Percentiles rank a stretch among this genome's conserved stretches.
Evolutionary conservation across 2,888 invertebrate genomes (phyloP).

Genomic region (Rosalia funebris): DNA sequence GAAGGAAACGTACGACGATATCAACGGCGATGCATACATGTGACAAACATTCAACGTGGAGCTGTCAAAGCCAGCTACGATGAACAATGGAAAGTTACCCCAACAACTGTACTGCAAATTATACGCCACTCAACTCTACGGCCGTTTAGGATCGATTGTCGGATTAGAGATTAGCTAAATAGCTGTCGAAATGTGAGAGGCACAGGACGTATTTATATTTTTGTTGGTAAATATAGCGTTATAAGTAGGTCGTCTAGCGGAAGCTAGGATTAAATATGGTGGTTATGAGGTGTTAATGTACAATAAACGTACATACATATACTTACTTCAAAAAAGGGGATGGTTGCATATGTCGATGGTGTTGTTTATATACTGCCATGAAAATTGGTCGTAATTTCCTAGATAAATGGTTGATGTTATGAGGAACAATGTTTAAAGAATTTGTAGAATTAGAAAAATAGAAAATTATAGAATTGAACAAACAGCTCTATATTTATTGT

Average conservation of each 20-base stretch:
- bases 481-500: no score
- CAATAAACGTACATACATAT: neutral
- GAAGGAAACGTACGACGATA: slow-evolving; percentile 39
- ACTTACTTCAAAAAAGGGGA: no score
- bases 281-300: slow-evolving; percentile 3
- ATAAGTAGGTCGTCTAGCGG: slow-evolving; percentile 14
- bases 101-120: slow-evolving; percentile 63
- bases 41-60: slow-evolving; percentile 61
- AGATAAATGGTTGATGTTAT: no score
- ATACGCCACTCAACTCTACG: slow-evolving; percentile 56
- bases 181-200: slow-evolving; percentile 30
- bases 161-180: slow-evolving; percentile 39
- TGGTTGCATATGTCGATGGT: no score
- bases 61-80: slow-evolving; percentile 61
- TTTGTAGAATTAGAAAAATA: no score
- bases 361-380: no score
- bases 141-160: slow-evolving; percentile 48
- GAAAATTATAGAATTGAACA: no score
- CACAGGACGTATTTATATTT: slow-evolving; percentile 17
- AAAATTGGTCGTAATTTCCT: no score
- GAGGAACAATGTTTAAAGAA: no score
- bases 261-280: slow-evolving; percentile 5
- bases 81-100: slow-evolving; percentile 62
- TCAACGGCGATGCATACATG: slow-evolving; percentile 26
- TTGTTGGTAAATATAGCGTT: slow-evolving; percentile 19